Evolutionary conservation across 1,140 invertebrate genomes (phyloP).

Genomic region (Rhagoletis zephyria): DNA sequence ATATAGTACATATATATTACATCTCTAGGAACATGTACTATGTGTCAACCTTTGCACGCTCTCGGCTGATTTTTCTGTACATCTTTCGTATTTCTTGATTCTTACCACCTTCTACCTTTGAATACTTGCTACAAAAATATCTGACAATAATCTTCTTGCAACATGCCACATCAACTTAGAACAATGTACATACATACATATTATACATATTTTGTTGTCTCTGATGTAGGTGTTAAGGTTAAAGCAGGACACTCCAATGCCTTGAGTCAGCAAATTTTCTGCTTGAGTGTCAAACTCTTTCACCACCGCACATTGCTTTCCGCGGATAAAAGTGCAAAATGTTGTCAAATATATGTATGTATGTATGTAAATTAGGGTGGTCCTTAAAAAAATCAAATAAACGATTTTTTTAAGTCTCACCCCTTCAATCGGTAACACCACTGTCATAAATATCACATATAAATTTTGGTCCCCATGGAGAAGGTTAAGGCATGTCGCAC

Average conservation of each 20-base stretch:
- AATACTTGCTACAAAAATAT: neutral
- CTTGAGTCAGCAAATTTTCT: neutral
- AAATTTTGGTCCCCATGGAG: too few relatives aligned
- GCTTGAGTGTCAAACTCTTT: neutral
- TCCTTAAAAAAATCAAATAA: too few relatives aligned
- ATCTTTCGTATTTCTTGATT: neutral
- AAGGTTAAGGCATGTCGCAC: too few relatives aligned
- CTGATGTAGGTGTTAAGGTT: neutral
- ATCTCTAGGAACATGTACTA: neutral
- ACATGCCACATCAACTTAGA: neutral
- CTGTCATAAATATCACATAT: too few relatives aligned
- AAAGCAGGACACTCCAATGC: neutral
- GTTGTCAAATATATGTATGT: neutral
- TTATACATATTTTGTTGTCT: neutral
- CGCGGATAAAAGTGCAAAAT: neutral
- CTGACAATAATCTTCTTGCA: neutral
- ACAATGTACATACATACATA: neutral
- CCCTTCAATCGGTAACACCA: too few relatives aligned
- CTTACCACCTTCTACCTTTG: neutral
- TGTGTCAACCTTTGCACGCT: neutral
- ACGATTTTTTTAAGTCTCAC: too few relatives aligned
- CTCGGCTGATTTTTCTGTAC: neutral
- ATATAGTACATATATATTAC: neutral
- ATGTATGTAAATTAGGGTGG: too few relatives aligned
- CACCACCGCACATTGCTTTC: neutral